A percentile compares a stretch with the other conserved stretches of the same genome.
Conservation (phyloP, 2,888 invertebrate species). For the Chrysolina haemoptera region DNA sequence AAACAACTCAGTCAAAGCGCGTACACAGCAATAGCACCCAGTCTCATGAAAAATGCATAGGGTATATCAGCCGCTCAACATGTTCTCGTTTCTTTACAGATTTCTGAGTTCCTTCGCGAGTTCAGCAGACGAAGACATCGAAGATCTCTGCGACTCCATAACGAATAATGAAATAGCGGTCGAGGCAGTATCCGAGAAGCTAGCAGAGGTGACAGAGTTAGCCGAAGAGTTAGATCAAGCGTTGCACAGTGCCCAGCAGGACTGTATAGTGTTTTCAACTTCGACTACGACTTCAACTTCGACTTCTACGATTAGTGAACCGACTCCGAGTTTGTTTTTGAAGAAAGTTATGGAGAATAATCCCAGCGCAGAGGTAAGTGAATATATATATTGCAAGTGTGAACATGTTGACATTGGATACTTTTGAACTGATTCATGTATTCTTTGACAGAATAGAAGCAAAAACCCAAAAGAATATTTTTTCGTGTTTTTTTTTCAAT, state of each 20-base stretch:
- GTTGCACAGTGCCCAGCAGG: constrained; percentile 71
- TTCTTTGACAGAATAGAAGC: too few relatives aligned
- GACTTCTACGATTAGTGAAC: constrained; percentile 41
- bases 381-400: background rate
- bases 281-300: constrained; percentile 55
- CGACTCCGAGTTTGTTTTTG: constrained; percentile 39
- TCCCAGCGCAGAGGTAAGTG: constrained; percentile 52
- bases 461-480: too few relatives aligned
- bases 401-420: background rate
- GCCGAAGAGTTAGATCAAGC: constrained; percentile 79
- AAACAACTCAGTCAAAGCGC: too few relatives aligned
- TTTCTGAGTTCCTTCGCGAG: constrained; percentile 44
- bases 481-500: too few relatives aligned
- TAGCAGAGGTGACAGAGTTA: constrained; percentile 77
- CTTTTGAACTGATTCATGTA: too few relatives aligned
- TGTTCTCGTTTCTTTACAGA: constrained; percentile 36
- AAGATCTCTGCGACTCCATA: constrained; percentile 53
- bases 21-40: background rate
- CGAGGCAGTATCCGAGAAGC: constrained; percentile 77
- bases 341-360: constrained; percentile 52
- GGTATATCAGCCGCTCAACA: background rate
- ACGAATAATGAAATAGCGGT: constrained; percentile 75
- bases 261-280: constrained; percentile 61
- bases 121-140: constrained; percentile 48
- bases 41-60: background rate